Conservation (phyloP, 2,888 invertebrate genomes). For the Pherbina coryleti region DNA sequence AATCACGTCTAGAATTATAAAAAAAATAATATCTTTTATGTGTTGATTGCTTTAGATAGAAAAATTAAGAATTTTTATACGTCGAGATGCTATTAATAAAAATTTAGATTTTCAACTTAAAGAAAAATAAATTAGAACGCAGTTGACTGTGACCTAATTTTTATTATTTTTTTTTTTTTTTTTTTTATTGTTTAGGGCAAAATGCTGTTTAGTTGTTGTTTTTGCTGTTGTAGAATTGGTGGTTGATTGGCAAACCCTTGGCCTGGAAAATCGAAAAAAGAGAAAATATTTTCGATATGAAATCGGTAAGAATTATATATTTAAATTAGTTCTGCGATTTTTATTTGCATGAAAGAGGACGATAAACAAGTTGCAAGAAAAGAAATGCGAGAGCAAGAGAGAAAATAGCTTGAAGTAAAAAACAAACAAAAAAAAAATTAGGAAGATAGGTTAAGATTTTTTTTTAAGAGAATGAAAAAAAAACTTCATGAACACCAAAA, state of each 20-base stretch:
- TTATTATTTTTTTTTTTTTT: constrained; percentile 12
- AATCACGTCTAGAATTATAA: too few species aligned
- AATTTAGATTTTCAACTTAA: too few species aligned
- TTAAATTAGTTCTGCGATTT: constrained; percentile 5
- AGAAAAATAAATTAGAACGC: background rate
- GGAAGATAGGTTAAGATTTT: background rate
- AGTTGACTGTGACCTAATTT: background rate
- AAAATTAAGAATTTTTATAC: too few species aligned
- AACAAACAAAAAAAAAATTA: background rate
- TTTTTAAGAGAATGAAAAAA: constrained; percentile 11
- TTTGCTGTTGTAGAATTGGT: constrained; percentile 32
- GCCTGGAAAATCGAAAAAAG: constrained; percentile 65
- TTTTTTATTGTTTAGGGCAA: background rate
- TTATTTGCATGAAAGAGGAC: constrained; percentile 14
- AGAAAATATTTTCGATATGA: constrained; percentile 60
- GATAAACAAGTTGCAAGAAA: constrained; percentile 21
- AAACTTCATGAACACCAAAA: constrained; percentile 36
- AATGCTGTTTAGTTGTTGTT: constrained; percentile 40
- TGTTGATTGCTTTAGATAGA: background rate
- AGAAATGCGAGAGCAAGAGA: background rate
- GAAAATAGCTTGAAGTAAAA: background rate
- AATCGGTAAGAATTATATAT: constrained; percentile 27
- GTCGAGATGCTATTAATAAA: too few species aligned
- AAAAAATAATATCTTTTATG: too few species aligned
- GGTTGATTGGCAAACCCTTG: constrained; percentile 39